Conservation (phyloP, 1,140 invertebrate species). For the Heterodera carotae region DNA sequence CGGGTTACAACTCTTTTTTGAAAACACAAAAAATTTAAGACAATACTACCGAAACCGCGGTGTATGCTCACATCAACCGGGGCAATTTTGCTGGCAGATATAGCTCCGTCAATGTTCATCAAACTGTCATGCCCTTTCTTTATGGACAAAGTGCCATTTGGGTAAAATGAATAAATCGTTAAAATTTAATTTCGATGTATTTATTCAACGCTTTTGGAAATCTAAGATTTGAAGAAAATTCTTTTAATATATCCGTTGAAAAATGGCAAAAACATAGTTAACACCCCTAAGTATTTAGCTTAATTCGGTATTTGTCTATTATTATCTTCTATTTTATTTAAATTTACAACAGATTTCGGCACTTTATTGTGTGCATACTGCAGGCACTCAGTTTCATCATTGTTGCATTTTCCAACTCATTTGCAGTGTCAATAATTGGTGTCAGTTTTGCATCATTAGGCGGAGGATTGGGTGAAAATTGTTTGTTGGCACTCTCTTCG, state of each 20-base stretch:
- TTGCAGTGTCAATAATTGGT: constrained; percentile 43
- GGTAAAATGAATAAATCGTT: constrained; percentile 31
- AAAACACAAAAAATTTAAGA: no score
- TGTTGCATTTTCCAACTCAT: constrained; percentile 44
- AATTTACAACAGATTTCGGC: constrained; percentile 43
- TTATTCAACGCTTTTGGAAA: no score
- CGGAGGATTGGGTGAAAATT: constrained; percentile 44
- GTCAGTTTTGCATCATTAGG: constrained; percentile 48
- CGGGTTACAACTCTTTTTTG: no score
- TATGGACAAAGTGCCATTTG: constrained; percentile 47
- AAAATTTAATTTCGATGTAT: not conserved
- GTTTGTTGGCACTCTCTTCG: constrained; percentile 40
- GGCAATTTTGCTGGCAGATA: constrained; percentile 52
- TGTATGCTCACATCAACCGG: constrained; percentile 37
- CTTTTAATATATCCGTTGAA: not conserved
- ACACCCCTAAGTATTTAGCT: no score
- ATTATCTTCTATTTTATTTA: constrained; percentile 11
- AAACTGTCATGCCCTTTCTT: constrained; percentile 51
- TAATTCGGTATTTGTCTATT: no score
- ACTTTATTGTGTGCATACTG: constrained; percentile 44
- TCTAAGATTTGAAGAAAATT: no score
- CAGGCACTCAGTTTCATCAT: constrained; percentile 39
- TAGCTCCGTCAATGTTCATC: constrained; percentile 46
- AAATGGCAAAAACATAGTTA: no score
- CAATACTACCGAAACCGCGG: not conserved